A percentile compares a stretch with the other conserved stretches of the same genome.
These are phyloP conservation scores for Drosophila kuntzei DNA, from an alignment of 2,888 invertebrate genomes.

Conservation along the genomic window DNA sequence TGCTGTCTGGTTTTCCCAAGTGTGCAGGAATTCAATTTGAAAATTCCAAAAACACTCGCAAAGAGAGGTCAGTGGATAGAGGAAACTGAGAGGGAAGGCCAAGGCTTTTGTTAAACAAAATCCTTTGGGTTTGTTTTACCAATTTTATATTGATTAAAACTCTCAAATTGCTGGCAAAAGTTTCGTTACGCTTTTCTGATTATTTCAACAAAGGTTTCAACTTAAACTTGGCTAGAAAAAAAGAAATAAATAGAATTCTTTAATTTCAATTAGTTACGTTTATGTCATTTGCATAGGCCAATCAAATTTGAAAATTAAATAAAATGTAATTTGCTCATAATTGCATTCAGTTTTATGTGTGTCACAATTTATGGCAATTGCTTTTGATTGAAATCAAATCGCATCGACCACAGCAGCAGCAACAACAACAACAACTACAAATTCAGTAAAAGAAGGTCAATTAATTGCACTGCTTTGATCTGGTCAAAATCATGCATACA, in stretches of 20 bases:
- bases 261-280: constrained; percentile 46
- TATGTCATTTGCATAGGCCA: constrained; percentile 62
- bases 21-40: constrained; percentile 59
- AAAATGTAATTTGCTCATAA: constrained; percentile 72
- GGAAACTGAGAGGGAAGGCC: not conserved
- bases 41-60: constrained; percentile 30
- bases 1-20: constrained; percentile 31
- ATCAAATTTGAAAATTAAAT: constrained; percentile 61
- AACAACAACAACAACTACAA: not conserved
- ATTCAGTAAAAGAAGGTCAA: constrained; percentile 25
- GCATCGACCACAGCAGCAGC: constrained; percentile 14
- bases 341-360: constrained; percentile 58
- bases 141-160: constrained; percentile 46
- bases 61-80: not conserved
- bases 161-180: constrained; percentile 18
- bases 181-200: constrained; percentile 9
- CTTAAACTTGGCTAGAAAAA: not conserved
- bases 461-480: constrained; percentile 19
- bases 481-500: too few relatives aligned
- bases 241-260: not conserved
- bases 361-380: constrained; percentile 68
- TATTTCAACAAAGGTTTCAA: not conserved
- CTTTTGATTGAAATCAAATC: constrained; percentile 56
- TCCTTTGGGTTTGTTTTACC: constrained; percentile 32
- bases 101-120: constrained; percentile 24